Evolutionary conservation across 1,140 invertebrate species (phyloP).

Genomic region (Hyles vespertilio): DNA sequence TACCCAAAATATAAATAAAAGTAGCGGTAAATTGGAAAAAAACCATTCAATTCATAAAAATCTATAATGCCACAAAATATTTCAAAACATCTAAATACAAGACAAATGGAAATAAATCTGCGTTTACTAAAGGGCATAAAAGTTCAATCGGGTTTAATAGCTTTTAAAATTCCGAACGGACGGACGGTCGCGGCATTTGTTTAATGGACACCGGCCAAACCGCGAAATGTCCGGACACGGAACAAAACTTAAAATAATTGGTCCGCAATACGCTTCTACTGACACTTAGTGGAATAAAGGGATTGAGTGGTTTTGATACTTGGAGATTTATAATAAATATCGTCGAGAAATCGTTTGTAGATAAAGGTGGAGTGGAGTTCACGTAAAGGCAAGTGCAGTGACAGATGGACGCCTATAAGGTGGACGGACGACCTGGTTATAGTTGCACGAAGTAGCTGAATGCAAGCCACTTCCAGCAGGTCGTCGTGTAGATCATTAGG

Average conservation of each 20-base stretch:
- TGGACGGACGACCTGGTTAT: too few species aligned
- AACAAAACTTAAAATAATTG: conserved; percentile 75
- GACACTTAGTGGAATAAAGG: conserved; percentile 18
- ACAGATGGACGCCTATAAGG: too few species aligned
- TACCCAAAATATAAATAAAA: too few species aligned
- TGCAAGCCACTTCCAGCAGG: too few species aligned
- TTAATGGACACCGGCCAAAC: conserved; percentile 62
- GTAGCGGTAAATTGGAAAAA: too few species aligned
- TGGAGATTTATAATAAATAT: conserved; percentile 1
- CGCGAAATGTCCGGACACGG: conserved; percentile 65
- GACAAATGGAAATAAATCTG: background rate
- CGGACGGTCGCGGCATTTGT: conserved; percentile 34
- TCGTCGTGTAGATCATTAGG: too few species aligned
- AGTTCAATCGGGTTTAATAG: conserved; percentile 39
- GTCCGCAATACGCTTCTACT: conserved; percentile 46
- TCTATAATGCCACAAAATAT: too few species aligned
- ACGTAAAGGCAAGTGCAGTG: too few species aligned
- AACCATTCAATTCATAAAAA: too few species aligned
- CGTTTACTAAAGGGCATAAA: conserved; percentile 17
- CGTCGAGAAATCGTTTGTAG: too few species aligned
- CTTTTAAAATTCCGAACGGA: conserved; percentile 42
- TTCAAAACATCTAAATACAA: background rate
- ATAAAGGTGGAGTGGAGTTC: too few species aligned
- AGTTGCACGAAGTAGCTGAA: too few species aligned
- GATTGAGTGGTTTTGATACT: conserved; percentile 40